These are phyloP conservation scores for Podarcis muralis DNA, from an alignment of 2,113 vertebrate species.

Conservation along the genomic window DNA sequence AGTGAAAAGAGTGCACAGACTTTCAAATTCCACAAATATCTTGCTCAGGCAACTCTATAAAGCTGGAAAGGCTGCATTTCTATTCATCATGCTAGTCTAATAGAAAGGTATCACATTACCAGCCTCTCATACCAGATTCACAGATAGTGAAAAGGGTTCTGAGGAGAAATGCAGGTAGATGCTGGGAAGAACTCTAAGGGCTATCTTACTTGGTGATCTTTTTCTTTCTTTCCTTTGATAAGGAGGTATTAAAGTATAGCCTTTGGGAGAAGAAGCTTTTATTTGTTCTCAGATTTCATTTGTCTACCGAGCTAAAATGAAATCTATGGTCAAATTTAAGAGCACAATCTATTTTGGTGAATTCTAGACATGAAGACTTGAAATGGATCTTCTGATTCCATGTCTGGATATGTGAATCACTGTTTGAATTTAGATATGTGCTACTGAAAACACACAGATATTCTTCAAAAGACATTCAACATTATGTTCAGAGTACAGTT, in stretches of 20 bases:
- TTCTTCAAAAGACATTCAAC: neutral
- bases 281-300: neutral
- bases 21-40: neutral
- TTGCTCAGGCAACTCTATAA: neutral
- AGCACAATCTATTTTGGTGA: neutral
- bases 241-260: neutral
- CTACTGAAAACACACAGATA: neutral
- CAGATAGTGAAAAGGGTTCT: neutral
- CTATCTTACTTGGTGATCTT: neutral
- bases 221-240: neutral
- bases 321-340: neutral
- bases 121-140: neutral
- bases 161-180: neutral
- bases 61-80: neutral
- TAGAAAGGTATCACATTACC: neutral
- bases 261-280: neutral
- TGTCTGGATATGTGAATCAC: neutral
- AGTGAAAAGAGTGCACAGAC: neutral
- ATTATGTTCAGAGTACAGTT: neutral
- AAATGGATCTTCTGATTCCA: neutral
- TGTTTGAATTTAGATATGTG: neutral
- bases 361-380: neutral
- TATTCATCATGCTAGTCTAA: neutral
- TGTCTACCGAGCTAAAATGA: neutral
- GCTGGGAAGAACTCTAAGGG: neutral